These are phyloP conservation scores for Orestias chungarensis DNA, from an alignment of 2,797 vertebrate species.

Conservation along the genomic window DNA sequence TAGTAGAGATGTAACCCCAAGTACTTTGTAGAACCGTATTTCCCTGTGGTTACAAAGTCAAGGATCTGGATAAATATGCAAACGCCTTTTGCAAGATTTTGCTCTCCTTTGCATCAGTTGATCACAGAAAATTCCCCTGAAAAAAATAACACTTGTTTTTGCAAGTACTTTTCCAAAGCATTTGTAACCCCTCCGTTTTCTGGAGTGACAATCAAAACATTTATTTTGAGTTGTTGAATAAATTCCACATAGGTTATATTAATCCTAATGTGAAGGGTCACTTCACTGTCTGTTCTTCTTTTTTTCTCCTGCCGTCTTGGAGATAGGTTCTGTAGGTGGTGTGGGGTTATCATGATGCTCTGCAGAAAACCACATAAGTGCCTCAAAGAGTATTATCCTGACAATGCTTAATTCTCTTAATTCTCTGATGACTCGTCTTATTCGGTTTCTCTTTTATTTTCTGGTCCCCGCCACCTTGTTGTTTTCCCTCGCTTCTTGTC, in stretches of 20 bases:
- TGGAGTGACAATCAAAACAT: background rate
- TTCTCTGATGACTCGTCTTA: conserved; percentile 5
- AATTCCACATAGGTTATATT: conserved; percentile 3
- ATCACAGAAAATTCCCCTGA: no score
- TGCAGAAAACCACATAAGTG: background rate
- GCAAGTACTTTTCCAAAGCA: no score
- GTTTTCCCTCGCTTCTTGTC: background rate
- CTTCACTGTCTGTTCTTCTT: conserved; percentile 9
- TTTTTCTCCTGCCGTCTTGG: background rate
- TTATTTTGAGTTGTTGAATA: background rate
- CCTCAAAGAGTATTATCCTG: conserved; percentile 9
- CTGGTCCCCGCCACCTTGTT: background rate
- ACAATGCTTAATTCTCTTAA: conserved; percentile 2
- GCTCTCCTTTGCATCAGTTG: background rate
- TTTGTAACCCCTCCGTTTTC: background rate
- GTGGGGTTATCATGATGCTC: background rate
- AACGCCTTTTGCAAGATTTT: background rate
- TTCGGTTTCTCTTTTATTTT: conserved; percentile 4
- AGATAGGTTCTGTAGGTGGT: background rate
- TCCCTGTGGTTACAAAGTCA: background rate
- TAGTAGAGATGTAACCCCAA: background rate
- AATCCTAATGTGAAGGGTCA: conserved; percentile 1
- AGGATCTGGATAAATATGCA: background rate
- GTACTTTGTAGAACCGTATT: background rate
- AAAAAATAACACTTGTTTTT: no score